phyloP scores from a whole-genome alignment of 2,888 invertebrate species.

The Pseudoips prasinana region DNA sequence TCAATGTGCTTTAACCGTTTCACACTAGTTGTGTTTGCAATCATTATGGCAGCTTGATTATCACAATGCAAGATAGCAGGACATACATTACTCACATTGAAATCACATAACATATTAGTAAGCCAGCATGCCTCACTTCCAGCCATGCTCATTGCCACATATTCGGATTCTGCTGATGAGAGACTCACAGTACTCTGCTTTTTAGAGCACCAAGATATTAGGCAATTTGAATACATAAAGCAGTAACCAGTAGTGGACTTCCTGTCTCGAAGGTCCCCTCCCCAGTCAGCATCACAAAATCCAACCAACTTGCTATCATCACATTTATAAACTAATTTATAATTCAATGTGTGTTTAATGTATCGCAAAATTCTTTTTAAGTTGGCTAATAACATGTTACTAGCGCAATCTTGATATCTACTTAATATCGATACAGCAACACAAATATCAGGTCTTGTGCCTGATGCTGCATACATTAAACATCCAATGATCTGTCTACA shows the following conservation, averaged over 20 bases:
- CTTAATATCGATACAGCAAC: constrained; percentile 5
- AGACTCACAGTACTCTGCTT: constrained; percentile 2
- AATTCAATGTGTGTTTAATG: constrained; percentile 9
- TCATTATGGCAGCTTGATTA: constrained; percentile 7
- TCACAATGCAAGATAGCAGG: constrained; percentile 1
- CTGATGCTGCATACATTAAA: constrained; percentile 11
- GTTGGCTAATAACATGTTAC: constrained; percentile 16
- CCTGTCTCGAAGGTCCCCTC: constrained; percentile 13
- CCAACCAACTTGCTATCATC: neutral
- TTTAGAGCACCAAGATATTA: constrained; percentile 6
- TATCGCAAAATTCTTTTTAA: constrained; percentile 21
- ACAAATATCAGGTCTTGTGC: constrained; percentile 14
- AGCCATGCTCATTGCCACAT: constrained; percentile 8
- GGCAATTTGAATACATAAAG: constrained; percentile 6
- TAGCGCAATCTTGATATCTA: constrained; percentile 8
- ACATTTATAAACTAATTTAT: constrained; percentile 13
- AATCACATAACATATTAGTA: constrained; percentile 2
- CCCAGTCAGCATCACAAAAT: constrained; percentile 11
- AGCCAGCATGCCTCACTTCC: constrained; percentile 4
- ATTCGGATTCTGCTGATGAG: constrained; percentile 5
- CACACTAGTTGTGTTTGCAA: constrained; percentile 5
- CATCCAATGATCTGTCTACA: constrained; percentile 11
- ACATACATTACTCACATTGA: neutral
- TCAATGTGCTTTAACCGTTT: constrained; percentile 9
- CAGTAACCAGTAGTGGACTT: constrained; percentile 18